phyloP scores from a whole-genome alignment of 2,797 vertebrate genomes.

The Fistularia commersonii region DNA sequence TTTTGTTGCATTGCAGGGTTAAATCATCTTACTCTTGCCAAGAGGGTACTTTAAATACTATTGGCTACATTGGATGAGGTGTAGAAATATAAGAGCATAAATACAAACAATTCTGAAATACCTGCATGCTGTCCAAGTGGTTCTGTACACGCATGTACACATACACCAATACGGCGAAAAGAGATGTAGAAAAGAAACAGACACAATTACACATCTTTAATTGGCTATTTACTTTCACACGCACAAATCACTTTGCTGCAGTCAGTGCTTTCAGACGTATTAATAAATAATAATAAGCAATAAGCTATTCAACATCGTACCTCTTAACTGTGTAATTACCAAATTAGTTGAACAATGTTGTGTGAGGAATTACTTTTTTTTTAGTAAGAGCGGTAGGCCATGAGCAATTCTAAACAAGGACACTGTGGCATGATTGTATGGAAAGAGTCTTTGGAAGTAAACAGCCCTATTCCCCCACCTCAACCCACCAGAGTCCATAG shows the following conservation, averaged over 20 bases:
- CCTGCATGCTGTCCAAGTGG: slow-evolving; percentile 99
- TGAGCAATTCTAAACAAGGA: no score
- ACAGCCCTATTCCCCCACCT: not conserved
- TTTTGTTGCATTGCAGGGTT: slow-evolving; percentile 11
- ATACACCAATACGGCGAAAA: slow-evolving; percentile 78
- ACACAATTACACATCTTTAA: slow-evolving; percentile 61
- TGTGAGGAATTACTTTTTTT: no score
- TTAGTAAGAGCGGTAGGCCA: no score
- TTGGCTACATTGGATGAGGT: slow-evolving; percentile 29
- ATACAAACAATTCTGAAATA: slow-evolving; percentile 80
- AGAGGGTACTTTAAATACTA: slow-evolving; percentile 16
- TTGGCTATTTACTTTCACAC: no score
- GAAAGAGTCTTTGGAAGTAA: not conserved
- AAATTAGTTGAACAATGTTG: no score
- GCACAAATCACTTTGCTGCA: no score
- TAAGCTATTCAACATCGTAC: no score
- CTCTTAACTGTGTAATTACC: no score
- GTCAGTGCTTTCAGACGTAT: no score
- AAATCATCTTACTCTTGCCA: slow-evolving; percentile 10
- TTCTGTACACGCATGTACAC: slow-evolving; percentile 87
- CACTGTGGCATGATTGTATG: slow-evolving; percentile 31
- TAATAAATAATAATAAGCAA: no score
- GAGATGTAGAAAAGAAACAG: slow-evolving; percentile 75
- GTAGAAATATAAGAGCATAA: slow-evolving; percentile 37
- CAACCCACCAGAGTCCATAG: slow-evolving; percentile 30